phyloP scores from a whole-genome alignment of 2,888 invertebrate genomes.

The Idaea straminata region DNA sequence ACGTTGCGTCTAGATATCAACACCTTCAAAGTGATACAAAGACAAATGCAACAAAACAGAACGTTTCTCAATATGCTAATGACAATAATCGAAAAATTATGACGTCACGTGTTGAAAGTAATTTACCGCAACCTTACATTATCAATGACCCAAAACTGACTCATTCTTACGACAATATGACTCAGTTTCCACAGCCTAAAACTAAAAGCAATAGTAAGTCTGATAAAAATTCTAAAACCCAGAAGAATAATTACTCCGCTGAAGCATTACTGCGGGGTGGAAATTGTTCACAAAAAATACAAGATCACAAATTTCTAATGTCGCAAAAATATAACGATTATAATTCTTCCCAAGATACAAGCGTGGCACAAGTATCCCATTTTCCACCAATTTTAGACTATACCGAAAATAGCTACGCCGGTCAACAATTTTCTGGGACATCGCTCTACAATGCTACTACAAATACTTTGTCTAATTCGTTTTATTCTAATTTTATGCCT shows the following conservation, averaged over 20 bases:
- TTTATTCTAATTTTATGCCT: conserved; percentile 73
- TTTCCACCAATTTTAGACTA: conserved; percentile 72
- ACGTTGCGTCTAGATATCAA: conserved; percentile 57
- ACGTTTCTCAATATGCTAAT: conserved; percentile 46
- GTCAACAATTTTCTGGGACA: conserved; percentile 70
- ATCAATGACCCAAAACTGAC: conserved; percentile 60
- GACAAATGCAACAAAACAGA: conserved; percentile 51
- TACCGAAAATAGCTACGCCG: conserved; percentile 62
- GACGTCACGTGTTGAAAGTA: conserved; percentile 52
- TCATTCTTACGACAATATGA: conserved; percentile 56
- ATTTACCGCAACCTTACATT: conserved; percentile 58
- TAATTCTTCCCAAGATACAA: conserved; percentile 56
- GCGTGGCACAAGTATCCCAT: conserved; percentile 72
- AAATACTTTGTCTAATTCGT: conserved; percentile 71
- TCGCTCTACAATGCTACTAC: conserved; percentile 69
- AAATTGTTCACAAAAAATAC: conserved; percentile 59
- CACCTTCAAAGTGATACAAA: conserved; percentile 53
- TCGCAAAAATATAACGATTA: conserved; percentile 68
- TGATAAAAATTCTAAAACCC: conserved; percentile 60
- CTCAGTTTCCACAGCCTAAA: conserved; percentile 57
- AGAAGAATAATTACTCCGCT: conserved; percentile 72
- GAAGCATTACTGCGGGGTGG: conserved; percentile 69
- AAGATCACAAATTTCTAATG: conserved; percentile 61
- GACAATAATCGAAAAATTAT: conserved; percentile 57
- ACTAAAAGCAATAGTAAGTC: conserved; percentile 52